Percentiles rank a stretch among this genome's conserved stretches.
These are phyloP conservation scores for Cochlearius cochlearius DNA, from an alignment of 2,113 vertebrate genomes.

Conservation along the genomic window DNA sequence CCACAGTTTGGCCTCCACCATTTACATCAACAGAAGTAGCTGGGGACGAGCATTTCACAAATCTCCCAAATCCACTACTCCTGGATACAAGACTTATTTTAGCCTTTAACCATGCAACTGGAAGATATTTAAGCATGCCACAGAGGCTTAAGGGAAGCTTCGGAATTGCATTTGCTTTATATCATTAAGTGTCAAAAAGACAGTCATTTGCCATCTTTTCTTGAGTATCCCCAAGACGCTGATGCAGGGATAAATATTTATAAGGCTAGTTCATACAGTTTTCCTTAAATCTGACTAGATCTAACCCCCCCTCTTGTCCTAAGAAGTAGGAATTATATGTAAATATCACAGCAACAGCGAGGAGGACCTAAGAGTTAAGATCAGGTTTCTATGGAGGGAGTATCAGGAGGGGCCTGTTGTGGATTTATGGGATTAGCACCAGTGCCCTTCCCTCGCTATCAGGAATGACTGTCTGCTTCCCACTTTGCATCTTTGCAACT, in stretches of 20 bases:
- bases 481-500: background rate
- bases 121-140: background rate
- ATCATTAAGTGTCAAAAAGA: background rate
- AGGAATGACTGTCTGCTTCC: background rate
- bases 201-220: background rate
- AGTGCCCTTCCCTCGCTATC: background rate
- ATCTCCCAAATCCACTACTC: background rate
- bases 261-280: background rate
- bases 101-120: background rate
- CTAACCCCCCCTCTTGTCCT: background rate
- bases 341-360: background rate
- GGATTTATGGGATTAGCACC: background rate
- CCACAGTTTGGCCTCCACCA: background rate
- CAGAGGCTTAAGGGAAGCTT: background rate
- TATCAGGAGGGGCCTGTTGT: background rate
- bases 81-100: background rate
- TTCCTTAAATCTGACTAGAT: background rate
- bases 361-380: background rate
- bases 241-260: background rate
- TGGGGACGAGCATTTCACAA: background rate
- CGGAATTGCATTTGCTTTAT: background rate
- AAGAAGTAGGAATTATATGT: background rate
- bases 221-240: background rate
- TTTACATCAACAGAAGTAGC: background rate
- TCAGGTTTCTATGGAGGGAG: background rate